Base-by-base conservation (phyloP, 2,888 invertebrate species). In the Charanyca ferruginea region DNA sequence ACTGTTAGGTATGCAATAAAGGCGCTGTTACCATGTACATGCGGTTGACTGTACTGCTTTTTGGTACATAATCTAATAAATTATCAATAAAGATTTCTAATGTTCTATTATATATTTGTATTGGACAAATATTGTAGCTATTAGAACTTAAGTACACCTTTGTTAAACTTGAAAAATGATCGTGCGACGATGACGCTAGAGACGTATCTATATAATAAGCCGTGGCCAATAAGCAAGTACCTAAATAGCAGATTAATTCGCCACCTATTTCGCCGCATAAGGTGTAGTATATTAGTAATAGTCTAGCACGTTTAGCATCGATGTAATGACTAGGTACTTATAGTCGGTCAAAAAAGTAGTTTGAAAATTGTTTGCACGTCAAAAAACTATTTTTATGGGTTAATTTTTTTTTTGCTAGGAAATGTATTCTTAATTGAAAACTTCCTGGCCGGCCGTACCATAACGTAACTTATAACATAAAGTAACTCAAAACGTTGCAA, bases 191-290 rank as follows among this genome's bases (percentile, higher is more conserved):
- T n/a, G n/a, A n/a, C n/a, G n/a, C n/a, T n/a, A n/a, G n/a, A n/a
- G n/a, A n/a, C n/a, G n/a, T n/a, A n/a, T n/a, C n/a, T n/a, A n/a
- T n/a, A n/a, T n/a, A n/a, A n/a, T n/a, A n/a, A n/a, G n/a, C 28
- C 28, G 0, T 6, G 28, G 6, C 28, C 6, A 28, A 28, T 5
- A 9, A 8, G 11, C 32, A 53, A 41, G 9, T 62, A 63, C 47
- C 4, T 42, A 11, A 51, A 4, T 35, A 55, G 52, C 1, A n/a
- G 11, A 66, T 44, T 16, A 9, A 9, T 3, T 28, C 13, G 7
- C n/a, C 32, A 16, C 9, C 16, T 41, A 54, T 49, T 54, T 60
- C 8, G 32, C 41, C 47, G n/a, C 32, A 60, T 41, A 32, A 20
- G 13, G 9, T 57, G 47, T 22, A 18, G 25, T 1, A 32, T 28